Percentiles rank a stretch among this genome's conserved stretches.
Evolutionary conservation across 1,140 invertebrate genomes (phyloP).

Genomic region (Laupala kohalensis): DNA sequence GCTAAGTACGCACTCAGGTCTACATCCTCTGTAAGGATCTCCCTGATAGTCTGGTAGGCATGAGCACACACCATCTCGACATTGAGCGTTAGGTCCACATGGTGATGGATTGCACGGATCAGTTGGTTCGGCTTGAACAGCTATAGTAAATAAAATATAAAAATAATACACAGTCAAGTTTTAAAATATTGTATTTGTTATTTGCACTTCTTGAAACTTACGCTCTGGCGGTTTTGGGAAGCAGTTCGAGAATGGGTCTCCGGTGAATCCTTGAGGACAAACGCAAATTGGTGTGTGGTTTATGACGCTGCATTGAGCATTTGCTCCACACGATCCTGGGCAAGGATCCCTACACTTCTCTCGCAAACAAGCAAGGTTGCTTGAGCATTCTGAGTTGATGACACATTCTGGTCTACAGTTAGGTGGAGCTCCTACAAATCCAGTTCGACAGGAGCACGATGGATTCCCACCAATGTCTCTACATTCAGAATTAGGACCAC

Average conservation of each 20-base stretch:
- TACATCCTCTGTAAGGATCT: conserved; percentile 43
- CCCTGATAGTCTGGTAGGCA: conserved; percentile 50
- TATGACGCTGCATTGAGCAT: conserved; percentile 40
- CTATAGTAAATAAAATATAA: conserved; percentile 23
- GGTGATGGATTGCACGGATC: conserved; percentile 51
- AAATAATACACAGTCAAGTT: background rate
- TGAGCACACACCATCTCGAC: conserved; percentile 44
- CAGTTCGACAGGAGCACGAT: conserved; percentile 48
- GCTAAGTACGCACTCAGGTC: conserved; percentile 52
- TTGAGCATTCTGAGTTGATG: conserved; percentile 57
- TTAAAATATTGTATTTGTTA: no score
- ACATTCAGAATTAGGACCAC: conserved; percentile 42
- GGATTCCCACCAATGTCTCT: conserved; percentile 38
- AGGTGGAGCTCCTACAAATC: conserved; percentile 54
- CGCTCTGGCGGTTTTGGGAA: conserved; percentile 22
- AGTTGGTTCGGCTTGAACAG: conserved; percentile 15
- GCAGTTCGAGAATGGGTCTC: conserved; percentile 44
- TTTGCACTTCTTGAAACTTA: conserved; percentile 20
- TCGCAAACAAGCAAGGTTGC: conserved; percentile 52
- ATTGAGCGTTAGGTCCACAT: conserved; percentile 61
- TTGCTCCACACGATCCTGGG: conserved; percentile 51
- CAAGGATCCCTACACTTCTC: conserved; percentile 61
- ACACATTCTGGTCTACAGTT: conserved; percentile 60
- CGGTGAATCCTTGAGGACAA: conserved; percentile 38
- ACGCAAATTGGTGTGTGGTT: conserved; percentile 41